Evolutionary conservation across 2,888 invertebrate species (phyloP).

Genomic region (Megamerina dolium): DNA sequence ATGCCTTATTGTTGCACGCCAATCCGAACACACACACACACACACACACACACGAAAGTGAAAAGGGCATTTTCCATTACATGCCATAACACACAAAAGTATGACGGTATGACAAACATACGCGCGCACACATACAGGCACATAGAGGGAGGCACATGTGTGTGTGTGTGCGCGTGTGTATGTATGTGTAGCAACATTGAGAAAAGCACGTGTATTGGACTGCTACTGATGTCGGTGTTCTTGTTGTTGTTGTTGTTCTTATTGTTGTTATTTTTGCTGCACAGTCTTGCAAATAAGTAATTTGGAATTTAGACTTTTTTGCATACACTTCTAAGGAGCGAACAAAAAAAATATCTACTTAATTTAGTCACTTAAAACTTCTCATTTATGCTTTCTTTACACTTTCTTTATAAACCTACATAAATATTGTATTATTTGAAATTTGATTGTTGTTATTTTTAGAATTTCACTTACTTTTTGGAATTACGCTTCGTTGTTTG

Average conservation of each 20-base stretch:
- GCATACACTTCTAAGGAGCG: no score
- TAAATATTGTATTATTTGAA: slow-evolving; percentile 5
- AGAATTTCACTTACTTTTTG: slow-evolving; percentile 44
- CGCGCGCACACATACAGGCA: not conserved
- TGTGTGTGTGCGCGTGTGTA: slow-evolving; percentile 11
- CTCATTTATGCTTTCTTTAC: not conserved
- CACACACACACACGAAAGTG: not conserved
- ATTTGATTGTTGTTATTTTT: slow-evolving; percentile 4
- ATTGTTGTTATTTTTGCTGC: slow-evolving; percentile 5
- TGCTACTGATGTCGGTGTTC: no score
- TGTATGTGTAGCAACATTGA: not conserved
- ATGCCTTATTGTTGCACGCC: no score
- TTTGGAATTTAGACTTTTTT: no score
- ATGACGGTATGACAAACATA: not conserved
- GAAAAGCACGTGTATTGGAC: not conserved
- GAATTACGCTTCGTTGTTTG: slow-evolving; percentile 50
- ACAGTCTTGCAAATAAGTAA: slow-evolving; percentile 1
- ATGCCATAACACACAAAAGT: slow-evolving; percentile 1
- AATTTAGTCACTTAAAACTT: no score
- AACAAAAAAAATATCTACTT: no score
- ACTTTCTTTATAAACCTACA: not conserved
- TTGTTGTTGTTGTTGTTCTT: no score
- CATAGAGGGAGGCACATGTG: not conserved
- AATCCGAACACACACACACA: not conserved
- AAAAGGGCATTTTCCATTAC: not conserved